phyloP scores from a whole-genome alignment of 1,140 invertebrate species.

The Solen grandis region DNA sequence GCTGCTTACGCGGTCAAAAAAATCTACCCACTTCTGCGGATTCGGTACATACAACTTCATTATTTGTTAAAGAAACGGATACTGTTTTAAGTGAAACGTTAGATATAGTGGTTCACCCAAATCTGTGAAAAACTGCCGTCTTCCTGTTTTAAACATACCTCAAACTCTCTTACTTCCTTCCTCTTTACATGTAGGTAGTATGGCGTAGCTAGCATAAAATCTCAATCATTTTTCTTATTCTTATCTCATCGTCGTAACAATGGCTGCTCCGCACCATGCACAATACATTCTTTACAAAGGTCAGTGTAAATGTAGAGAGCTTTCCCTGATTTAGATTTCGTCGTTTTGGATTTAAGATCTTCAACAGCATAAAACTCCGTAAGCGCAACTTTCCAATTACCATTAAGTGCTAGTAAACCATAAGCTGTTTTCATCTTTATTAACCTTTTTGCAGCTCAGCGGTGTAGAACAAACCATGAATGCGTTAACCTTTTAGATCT shows the following conservation, averaged over 20 bases:
- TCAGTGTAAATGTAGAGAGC: slow-evolving; percentile 49
- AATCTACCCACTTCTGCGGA: slow-evolving; percentile 1
- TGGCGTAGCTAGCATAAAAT: background rate
- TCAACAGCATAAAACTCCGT: slow-evolving; percentile 13
- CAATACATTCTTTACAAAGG: slow-evolving; percentile 48
- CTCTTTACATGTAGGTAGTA: slow-evolving; percentile 19
- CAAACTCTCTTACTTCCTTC: slow-evolving; percentile 1
- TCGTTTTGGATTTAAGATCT: background rate
- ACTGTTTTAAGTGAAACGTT: background rate
- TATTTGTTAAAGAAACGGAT: background rate
- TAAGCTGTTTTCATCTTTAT: slow-evolving; percentile 25
- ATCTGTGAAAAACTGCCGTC: background rate
- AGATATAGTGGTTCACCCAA: background rate
- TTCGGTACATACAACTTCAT: background rate
- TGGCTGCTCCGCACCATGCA: slow-evolving; percentile 35
- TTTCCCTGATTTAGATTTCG: too few species aligned
- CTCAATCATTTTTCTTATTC: background rate
- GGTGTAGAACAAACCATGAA: slow-evolving; percentile 24
- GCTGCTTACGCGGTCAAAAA: background rate
- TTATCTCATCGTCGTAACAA: slow-evolving; percentile 3
- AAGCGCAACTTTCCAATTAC: slow-evolving; percentile 1
- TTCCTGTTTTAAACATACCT: slow-evolving; percentile 9
- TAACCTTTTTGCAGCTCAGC: slow-evolving; percentile 28
- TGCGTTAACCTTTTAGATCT: slow-evolving; percentile 19
- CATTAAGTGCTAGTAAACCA: slow-evolving; percentile 19